phyloP scores from a whole-genome alignment of 2,888 invertebrate species.

The Siphonodentalium dalli region DNA sequence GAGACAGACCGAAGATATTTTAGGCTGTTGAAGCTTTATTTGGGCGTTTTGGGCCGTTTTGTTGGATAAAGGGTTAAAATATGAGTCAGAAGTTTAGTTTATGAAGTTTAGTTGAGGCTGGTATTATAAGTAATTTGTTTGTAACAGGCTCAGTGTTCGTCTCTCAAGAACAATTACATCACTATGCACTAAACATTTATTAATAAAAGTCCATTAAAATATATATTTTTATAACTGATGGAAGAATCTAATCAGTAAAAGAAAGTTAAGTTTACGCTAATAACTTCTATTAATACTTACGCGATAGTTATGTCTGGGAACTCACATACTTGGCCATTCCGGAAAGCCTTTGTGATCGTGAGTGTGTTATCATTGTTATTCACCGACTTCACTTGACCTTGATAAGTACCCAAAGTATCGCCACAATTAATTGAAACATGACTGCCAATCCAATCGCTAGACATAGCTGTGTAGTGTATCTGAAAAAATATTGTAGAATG shows the following conservation, averaged over 20 bases:
- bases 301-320: slow-evolving; percentile 72
- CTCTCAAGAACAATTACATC: not conserved
- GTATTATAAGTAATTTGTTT: no score
- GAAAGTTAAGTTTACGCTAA: not conserved
- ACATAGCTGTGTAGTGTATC: no score
- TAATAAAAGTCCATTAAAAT: not conserved
- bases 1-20: no score
- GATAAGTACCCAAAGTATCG: slow-evolving; percentile 80
- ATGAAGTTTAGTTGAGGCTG: not conserved
- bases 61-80: no score
- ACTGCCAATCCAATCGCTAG: slow-evolving; percentile 74
- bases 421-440: slow-evolving; percentile 85
- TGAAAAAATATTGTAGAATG: no score
- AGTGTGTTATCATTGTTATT: slow-evolving; percentile 74
- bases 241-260: no score
- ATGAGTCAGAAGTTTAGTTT: no score
- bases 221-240: no score
- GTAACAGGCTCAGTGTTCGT: no score
- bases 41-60: no score
- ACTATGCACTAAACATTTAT: not conserved
- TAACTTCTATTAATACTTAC: slow-evolving; percentile 67
- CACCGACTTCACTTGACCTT: slow-evolving; percentile 79
- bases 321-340: slow-evolving; percentile 77
- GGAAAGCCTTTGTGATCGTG: slow-evolving; percentile 80
- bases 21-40: no score